These are phyloP conservation scores for Alitta virens DNA, from an alignment of 2,888 invertebrate species.

Conservation along the genomic window DNA sequence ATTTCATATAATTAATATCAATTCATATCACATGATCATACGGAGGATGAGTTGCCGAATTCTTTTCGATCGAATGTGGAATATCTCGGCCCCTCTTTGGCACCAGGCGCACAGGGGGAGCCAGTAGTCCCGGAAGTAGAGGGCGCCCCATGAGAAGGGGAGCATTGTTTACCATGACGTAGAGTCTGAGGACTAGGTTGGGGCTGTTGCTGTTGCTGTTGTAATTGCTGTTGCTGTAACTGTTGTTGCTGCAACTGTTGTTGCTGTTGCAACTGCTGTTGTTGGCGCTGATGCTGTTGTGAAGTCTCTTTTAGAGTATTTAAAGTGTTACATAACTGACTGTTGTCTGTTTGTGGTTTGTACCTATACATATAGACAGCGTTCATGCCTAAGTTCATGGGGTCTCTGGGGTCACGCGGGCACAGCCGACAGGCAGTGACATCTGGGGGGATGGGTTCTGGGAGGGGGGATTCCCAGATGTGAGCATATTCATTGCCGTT, in stretches of 20 bases:
- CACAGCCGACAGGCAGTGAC: not conserved
- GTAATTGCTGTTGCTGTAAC: not conserved
- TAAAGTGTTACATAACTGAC: conserved; percentile 12
- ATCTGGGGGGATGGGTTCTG: not conserved
- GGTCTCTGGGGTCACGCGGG: conserved; percentile 10
- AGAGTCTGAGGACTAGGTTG: too few relatives aligned
- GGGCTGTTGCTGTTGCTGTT: too few relatives aligned
- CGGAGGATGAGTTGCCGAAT: conserved; percentile 11
- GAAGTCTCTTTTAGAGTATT: conserved; percentile 1
- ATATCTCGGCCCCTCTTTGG: conserved; percentile 7
- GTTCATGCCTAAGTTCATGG: conserved; percentile 6
- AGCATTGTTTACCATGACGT: too few relatives aligned
- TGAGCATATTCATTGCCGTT: conserved; percentile 17
- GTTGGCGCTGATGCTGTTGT: not conserved
- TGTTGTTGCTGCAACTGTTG: not conserved
- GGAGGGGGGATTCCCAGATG: conserved; percentile 14
- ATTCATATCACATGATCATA: not conserved
- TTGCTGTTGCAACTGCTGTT: not conserved
- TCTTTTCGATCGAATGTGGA: conserved; percentile 12
- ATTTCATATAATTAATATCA: too few relatives aligned
- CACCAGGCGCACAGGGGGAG: not conserved
- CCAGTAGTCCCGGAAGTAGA: too few relatives aligned
- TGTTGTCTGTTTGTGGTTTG: not conserved
- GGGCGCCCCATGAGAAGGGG: too few relatives aligned
- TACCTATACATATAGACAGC: conserved; percentile 1